These are phyloP conservation scores for Yoshiicerus persimilis DNA, from an alignment of 1,140 invertebrate species.

Conservation along the genomic window DNA sequence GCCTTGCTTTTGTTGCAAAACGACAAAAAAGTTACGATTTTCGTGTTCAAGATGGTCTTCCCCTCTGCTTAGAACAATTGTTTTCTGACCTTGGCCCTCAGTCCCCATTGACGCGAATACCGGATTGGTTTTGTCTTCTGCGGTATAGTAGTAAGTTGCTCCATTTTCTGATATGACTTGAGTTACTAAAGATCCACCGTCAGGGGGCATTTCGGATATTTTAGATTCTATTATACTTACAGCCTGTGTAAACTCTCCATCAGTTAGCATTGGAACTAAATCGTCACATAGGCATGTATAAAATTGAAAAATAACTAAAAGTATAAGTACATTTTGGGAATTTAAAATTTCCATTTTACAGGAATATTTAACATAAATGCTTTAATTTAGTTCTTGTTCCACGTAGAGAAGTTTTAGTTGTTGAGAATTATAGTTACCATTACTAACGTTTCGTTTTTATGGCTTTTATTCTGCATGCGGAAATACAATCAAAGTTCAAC, in stretches of 20 bases:
- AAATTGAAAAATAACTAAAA: neutral
- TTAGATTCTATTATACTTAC: neutral
- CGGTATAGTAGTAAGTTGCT: neutral
- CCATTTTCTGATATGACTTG: neutral
- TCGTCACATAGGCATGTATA: neutral
- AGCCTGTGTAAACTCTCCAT: neutral
- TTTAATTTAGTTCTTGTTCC: too few relatives aligned
- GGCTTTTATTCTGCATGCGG: too few relatives aligned
- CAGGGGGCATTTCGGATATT: neutral
- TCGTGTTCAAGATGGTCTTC: neutral
- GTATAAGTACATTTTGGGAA: neutral
- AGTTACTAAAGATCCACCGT: neutral
- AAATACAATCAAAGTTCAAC: neutral
- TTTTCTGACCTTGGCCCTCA: neutral
- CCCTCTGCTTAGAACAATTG: neutral
- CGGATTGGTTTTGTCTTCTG: neutral
- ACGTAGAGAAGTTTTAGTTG: too few relatives aligned
- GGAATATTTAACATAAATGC: too few relatives aligned
- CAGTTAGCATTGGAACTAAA: neutral
- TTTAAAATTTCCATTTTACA: neutral
- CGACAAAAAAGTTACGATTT: neutral
- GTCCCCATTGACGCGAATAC: neutral
- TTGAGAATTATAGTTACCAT: too few relatives aligned
- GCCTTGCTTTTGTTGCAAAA: neutral
- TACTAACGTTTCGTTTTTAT: too few relatives aligned